These are phyloP conservation scores for Pantherophis guttatus DNA, from an alignment of 2,113 vertebrate genomes.

Conservation along the genomic window DNA sequence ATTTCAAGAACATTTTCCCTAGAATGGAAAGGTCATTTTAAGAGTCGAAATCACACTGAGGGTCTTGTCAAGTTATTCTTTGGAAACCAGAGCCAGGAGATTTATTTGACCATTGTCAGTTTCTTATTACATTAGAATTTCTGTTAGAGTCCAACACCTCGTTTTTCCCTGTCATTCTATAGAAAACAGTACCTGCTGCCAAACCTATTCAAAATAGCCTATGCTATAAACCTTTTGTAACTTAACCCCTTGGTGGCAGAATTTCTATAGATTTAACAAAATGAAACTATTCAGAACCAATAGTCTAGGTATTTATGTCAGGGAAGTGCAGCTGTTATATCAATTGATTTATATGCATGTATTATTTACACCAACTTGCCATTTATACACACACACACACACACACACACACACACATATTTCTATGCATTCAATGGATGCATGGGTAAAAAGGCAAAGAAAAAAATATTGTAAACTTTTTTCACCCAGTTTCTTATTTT, in stretches of 20 bases:
- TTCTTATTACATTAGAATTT: constrained; percentile 3
- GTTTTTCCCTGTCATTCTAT: constrained; percentile 20
- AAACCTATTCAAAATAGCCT: constrained; percentile 41
- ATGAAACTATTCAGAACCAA: not conserved
- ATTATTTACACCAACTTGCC: not conserved
- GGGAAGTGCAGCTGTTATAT: not conserved
- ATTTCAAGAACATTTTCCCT: constrained; percentile 19
- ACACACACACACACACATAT: too few species aligned
- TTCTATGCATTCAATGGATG: not conserved
- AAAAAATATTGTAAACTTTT: not conserved
- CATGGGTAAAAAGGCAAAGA: not conserved
- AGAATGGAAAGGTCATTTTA: not conserved
- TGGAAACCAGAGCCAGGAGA: constrained; percentile 10
- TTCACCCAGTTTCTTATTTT: not conserved
- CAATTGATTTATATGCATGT: not conserved
- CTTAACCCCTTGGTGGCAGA: constrained; percentile 20
- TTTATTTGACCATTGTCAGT: constrained; percentile 55
- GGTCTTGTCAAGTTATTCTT: constrained; percentile 46
- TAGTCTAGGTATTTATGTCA: accelerated
- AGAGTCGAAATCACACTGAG: constrained; percentile 20
- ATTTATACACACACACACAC: too few species aligned
- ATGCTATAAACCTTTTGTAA: constrained; percentile 16
- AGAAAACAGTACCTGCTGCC: constrained; percentile 12
- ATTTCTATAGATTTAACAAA: not conserved
- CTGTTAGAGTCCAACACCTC: constrained; percentile 38